These are phyloP conservation scores for Podilymbus podiceps DNA, from an alignment of 2,113 vertebrate genomes.

Conservation along the genomic window DNA sequence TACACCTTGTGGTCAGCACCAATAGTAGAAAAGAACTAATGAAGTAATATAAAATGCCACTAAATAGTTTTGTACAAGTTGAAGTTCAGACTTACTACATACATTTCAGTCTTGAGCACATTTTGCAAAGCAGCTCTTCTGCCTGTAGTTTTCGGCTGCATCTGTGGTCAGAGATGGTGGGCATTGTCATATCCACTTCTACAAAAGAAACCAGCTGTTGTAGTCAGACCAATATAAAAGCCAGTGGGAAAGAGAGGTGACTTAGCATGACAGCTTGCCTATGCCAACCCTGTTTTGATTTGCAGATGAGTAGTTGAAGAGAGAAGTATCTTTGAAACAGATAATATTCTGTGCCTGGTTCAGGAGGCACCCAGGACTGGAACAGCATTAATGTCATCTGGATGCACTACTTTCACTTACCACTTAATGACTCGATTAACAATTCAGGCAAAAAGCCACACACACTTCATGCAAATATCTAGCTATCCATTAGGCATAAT, in stretches of 20 bases:
- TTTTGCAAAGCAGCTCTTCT: not conserved
- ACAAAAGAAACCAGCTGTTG: not conserved
- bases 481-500: constrained; percentile 53
- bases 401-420: constrained; percentile 39
- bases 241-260: not conserved
- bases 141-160: not conserved
- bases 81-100: not conserved
- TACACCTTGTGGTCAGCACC: not conserved
- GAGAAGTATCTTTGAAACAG: not conserved
- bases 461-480: constrained; percentile 67
- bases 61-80: not conserved
- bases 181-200: fast-evolving
- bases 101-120: not conserved
- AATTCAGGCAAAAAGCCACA: constrained; percentile 66
- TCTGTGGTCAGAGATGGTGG: fast-evolving
- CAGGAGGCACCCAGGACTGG: constrained; percentile 23
- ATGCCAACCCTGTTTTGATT: not conserved
- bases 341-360: constrained; percentile 33
- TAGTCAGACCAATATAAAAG: not conserved
- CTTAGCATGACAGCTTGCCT: not conserved
- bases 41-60: not conserved
- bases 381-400: constrained; percentile 47
- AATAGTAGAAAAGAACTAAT: not conserved
- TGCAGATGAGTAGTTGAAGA: constrained; percentile 7
- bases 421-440: constrained; percentile 61